Percentiles rank a stretch among this genome's conserved stretches.
phyloP scores from a whole-genome alignment of 1,140 invertebrate genomes.

The Idris sp. region DNA sequence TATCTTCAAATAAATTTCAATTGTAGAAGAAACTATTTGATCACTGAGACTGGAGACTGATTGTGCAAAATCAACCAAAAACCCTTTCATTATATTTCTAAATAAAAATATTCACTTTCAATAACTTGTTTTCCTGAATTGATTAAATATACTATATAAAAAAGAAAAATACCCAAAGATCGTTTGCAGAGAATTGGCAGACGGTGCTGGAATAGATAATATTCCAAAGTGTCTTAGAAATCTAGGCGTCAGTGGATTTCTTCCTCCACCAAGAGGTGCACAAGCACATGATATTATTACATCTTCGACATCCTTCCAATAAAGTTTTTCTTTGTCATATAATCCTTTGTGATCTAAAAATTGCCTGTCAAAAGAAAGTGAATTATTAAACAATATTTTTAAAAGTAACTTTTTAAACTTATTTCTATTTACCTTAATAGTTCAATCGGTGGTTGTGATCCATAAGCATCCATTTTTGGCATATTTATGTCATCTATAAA shows the following conservation, averaged over 20 bases:
- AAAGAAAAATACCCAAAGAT: conserved; percentile 84
- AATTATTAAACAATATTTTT: no score
- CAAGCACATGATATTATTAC: conserved; percentile 90
- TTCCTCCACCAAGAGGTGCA: conserved; percentile 92
- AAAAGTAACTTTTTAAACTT: no score
- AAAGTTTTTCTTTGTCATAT: conserved; percentile 91
- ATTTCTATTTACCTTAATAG: conserved; percentile 89
- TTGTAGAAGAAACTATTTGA: conserved; percentile 86
- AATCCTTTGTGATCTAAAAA: conserved; percentile 89
- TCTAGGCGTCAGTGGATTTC: conserved; percentile 89
- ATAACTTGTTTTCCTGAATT: no score
- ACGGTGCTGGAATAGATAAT: conserved; percentile 86
- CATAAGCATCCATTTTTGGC: conserved; percentile 90
- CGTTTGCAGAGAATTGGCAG: conserved; percentile 85
- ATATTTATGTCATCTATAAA: conserved; percentile 97
- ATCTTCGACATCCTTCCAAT: conserved; percentile 92
- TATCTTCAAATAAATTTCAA: conserved; percentile 89
- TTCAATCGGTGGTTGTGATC: conserved; percentile 94
- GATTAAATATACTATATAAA: no score
- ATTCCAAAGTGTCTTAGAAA: conserved; percentile 92
- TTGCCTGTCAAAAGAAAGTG: conserved; percentile 80
- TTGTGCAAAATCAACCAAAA: conserved; percentile 86
- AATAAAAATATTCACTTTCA: conserved; percentile 17
- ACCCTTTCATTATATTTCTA: conserved; percentile 84
- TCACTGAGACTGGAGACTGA: conserved; percentile 85